Percentiles rank a stretch among this genome's conserved stretches.
phyloP scores from a whole-genome alignment of 2,797 vertebrate genomes.

The Pseudotriccus pelzelni region DNA sequence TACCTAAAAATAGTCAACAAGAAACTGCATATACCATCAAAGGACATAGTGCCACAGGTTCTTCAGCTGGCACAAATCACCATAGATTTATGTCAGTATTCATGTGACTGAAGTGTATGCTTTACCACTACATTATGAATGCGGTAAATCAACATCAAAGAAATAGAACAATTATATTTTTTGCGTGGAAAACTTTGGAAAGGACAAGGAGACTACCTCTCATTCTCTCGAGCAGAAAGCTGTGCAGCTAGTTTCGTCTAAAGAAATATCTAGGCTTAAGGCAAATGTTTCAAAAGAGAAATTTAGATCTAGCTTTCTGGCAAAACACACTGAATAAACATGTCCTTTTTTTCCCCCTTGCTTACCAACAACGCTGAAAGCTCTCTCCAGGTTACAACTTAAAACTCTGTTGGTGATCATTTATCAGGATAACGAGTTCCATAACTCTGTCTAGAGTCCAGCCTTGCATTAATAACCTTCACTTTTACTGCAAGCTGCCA shows the following conservation, averaged over 20 bases:
- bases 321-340: neutral
- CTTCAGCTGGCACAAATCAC: neutral
- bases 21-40: neutral
- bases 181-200: neutral
- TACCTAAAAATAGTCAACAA: neutral
- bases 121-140: neutral
- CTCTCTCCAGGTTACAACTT: neutral
- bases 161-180: neutral
- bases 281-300: neutral
- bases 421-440: neutral
- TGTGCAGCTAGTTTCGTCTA: neutral
- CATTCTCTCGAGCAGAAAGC: neutral
- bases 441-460: neutral
- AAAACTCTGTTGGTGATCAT: neutral
- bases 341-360: accelerated
- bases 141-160: neutral
- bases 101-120: neutral
- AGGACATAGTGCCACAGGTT: neutral
- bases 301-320: neutral
- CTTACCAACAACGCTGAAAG: neutral
- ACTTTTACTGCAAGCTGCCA: neutral
- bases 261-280: neutral
- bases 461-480: neutral
- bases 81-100: neutral
- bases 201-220: neutral